Conservation (phyloP, 2,797 vertebrate species). For the Sebastes glaucus region DNA sequence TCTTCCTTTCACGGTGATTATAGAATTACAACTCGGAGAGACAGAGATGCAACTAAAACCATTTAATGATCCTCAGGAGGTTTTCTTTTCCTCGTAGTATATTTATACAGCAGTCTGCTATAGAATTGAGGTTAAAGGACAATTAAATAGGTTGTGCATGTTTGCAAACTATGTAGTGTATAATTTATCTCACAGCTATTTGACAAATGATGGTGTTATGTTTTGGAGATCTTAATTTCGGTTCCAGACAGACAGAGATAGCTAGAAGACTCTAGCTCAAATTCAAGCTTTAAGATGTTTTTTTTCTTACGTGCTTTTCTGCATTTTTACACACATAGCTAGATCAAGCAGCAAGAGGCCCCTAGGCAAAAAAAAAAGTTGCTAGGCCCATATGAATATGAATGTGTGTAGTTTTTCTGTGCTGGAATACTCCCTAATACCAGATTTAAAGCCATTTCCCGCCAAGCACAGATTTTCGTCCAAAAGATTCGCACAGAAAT, state of each 20-base stretch:
- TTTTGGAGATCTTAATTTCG: not conserved
- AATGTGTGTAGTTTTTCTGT: not conserved
- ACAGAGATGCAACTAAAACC: conserved; percentile 16
- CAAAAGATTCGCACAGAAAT: too few species aligned
- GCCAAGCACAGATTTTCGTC: too few species aligned
- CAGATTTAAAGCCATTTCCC: not conserved
- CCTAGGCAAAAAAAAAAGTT: too few species aligned
- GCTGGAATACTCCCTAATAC: not conserved
- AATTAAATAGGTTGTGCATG: not conserved
- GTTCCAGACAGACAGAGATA: not conserved
- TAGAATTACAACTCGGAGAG: conserved; percentile 58
- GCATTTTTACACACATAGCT: not conserved
- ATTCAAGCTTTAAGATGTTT: not conserved
- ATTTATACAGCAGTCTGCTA: not conserved
- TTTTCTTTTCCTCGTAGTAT: not conserved
- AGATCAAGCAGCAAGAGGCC: not conserved
- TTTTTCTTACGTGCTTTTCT: not conserved
- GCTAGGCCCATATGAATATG: too few species aligned
- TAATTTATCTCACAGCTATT: not conserved
- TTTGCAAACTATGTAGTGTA: not conserved
- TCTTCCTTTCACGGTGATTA: conserved; percentile 62
- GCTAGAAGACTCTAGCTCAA: not conserved
- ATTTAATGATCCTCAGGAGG: conserved; percentile 16
- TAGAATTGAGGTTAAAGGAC: not conserved
- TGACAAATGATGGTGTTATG: not conserved